Evolutionary conservation across 1,140 invertebrate genomes (phyloP), one percentile per base, ranked within the genome.

Genomic region (Caerostris darwini): DNA sequence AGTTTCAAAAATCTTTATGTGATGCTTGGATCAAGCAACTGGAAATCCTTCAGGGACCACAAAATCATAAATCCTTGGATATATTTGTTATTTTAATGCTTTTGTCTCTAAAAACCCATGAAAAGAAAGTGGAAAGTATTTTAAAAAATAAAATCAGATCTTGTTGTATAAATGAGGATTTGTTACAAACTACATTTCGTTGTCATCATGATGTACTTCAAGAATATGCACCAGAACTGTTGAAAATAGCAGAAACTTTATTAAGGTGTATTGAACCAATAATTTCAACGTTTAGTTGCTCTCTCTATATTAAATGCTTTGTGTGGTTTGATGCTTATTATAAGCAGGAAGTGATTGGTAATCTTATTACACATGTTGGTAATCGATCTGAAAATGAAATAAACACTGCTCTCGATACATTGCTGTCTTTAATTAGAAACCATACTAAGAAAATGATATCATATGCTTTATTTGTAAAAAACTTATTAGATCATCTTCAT

Each of bases 381-480:
- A 96, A 95, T 95, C 95, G 96, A 5, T 95, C 95, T 91, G 94
- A 94, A 14, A 94, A 94, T 54, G 96, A 96, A 91, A 95, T 96
- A 7, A 96, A 96, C 90, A 93, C 95, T 5, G 95, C 96, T 2
- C 92, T 96, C 3, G 95, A 96, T 87, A 96, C 96, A 64, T 95
- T 96, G 53, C 89, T 95, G 7, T 95, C 95, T 59, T 94, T 96
- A 5, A 95, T 96, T 12, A 95, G 95, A 54, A 94, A 95, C 17
- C 94, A 96, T 58, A 94, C 96, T 10, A 77, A 94, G 10, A 95
- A 95, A 85, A 96, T 96, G 95, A 95, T 95, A n/a, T 95, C 95
- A 7, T 96, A 95, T 95, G 95, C 95, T 50, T 95, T 96, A 64
- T 96, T 96, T 95, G 94, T 96, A 5, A 96, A 96, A 95, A 95